These are phyloP conservation scores for Pseudorhiza aurosa DNA, from an alignment of 30 jellyfish, hydroid and myxozoan genomes.

Conservation along the genomic window DNA sequence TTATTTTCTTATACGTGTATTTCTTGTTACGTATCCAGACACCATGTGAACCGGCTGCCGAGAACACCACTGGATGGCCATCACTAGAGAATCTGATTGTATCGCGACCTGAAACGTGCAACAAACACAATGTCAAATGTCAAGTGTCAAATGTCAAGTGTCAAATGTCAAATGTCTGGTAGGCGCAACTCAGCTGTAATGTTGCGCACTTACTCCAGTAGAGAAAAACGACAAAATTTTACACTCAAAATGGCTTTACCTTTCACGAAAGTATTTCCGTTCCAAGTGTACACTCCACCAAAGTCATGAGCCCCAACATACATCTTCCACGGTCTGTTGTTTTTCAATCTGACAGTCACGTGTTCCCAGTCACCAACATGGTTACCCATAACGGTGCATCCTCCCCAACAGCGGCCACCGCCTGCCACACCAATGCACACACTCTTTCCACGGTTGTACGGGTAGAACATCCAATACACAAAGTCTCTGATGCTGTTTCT, in stretches of 20 bases:
- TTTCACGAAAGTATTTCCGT: constrained; percentile 2
- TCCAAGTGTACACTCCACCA: constrained; percentile 36
- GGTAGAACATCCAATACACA: constrained; percentile 54
- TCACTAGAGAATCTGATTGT: not conserved
- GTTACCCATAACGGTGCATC: constrained; percentile 41
- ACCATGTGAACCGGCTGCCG: constrained; percentile 38
- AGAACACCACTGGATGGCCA: constrained; percentile 53
- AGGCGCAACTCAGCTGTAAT: too few relatives aligned
- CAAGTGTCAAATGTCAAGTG: too few relatives aligned
- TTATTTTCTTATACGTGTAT: constrained; percentile 4
- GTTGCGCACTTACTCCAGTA: too few relatives aligned
- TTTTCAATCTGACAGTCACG: constrained; percentile 45
- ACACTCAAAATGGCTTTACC: constrained; percentile 3
- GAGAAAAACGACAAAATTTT: too few relatives aligned
- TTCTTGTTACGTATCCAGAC: constrained; percentile 1
- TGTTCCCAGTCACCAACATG: constrained; percentile 86
- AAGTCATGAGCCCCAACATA: constrained; percentile 45
- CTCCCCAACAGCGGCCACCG: constrained; percentile 25
- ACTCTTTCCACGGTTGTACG: constrained; percentile 65
- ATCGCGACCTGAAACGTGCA: not conserved
- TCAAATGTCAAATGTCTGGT: too few relatives aligned
- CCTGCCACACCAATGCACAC: constrained; percentile 55
- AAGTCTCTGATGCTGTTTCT: constrained; percentile 19
- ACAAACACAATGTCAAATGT: too few relatives aligned
- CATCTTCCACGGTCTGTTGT: constrained; percentile 30